Evolutionary conservation across 2,113 vertebrate species (phyloP), one percentile per base, ranked within the genome.

Genomic region (Aegithalos caudatus): DNA sequence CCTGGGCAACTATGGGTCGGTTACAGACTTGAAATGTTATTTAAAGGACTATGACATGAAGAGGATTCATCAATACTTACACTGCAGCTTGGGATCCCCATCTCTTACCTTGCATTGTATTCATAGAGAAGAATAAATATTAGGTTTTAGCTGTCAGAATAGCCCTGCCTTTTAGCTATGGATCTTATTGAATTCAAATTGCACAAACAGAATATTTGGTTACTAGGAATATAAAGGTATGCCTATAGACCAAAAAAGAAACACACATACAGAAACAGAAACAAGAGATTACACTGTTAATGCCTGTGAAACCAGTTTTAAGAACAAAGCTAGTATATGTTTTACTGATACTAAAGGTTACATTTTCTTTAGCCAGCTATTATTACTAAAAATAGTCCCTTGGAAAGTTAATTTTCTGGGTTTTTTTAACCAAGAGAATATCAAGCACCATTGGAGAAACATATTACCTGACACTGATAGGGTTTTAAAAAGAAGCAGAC

Each of bases 401-500:
- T 81, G 56, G 81, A 96, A 97, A 81, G 88, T 94, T 94, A 42
- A 86, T 92, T 97, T 91, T 71, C 82, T 61, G 42, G 9, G 7
- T 21, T 82, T 95, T 62, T 91, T 85, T 67, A 87, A 67, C 61
- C 38, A 58, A 96, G 76, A 47, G 73, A 88, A 64, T 83, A 92
- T 92, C 92, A 88, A 94, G 86, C 51, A 0, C 56, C 84, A 69
- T n/a, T 77, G 73, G 56, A 93, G 71, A 98, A 98, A 96, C 88
- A 90, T 92, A 96, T 96, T 97, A 95, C 95, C 92, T 88, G 92
- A 76, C 35, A 67, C 74, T 97, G 95, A 97, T 47, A 92, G 88
- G 88, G 93, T 97, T 97, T 96, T 94, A 76, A 94, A 93, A 93
- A 90, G 95, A 95, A 96, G 95, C 92, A 90, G 94, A 57, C 76